Percentiles rank a stretch among this genome's conserved stretches.
Conservation (phyloP, 2,113 vertebrate genomes). For the Panthera tigris region DNA sequence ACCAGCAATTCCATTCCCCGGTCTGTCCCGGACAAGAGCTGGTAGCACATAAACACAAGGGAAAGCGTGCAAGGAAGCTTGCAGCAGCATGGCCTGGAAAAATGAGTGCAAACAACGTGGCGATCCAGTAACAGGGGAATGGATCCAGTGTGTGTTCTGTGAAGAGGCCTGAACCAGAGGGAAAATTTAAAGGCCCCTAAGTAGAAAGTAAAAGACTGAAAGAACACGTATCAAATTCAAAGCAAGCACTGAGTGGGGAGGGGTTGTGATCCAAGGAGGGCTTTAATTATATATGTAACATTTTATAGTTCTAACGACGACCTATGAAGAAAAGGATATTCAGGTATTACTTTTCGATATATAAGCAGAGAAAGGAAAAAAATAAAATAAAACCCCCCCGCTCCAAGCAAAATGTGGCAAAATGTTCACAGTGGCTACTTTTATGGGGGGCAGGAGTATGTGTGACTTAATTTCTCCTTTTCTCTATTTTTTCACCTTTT, state of each 20-base stretch:
- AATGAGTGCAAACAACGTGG: neutral
- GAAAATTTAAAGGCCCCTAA: neutral
- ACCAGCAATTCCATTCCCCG: neutral
- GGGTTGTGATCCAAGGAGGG: neutral
- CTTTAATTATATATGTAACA: neutral
- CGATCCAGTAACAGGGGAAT: neutral
- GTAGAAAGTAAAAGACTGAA: neutral
- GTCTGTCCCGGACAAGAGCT: neutral
- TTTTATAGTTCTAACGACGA: neutral
- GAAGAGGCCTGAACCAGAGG: neutral
- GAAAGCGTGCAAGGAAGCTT: neutral
- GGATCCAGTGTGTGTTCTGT: neutral
- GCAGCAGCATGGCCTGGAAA: neutral
- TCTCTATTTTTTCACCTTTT: neutral
- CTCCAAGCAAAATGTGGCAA: neutral
- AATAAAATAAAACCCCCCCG: neutral
- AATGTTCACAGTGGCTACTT: neutral
- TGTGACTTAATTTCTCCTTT: neutral
- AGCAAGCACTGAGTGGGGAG: neutral
- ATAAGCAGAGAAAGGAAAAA: neutral
- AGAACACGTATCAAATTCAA: neutral
- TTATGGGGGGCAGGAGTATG: neutral
- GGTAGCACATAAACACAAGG: accelerated
- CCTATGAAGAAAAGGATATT: neutral
- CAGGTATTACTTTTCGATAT: neutral